Percentiles rank a stretch among this genome's conserved stretches.
Evolutionary conservation across 2,113 vertebrate genomes (phyloP).

Genomic region (Hypomesus transpacificus): DNA sequence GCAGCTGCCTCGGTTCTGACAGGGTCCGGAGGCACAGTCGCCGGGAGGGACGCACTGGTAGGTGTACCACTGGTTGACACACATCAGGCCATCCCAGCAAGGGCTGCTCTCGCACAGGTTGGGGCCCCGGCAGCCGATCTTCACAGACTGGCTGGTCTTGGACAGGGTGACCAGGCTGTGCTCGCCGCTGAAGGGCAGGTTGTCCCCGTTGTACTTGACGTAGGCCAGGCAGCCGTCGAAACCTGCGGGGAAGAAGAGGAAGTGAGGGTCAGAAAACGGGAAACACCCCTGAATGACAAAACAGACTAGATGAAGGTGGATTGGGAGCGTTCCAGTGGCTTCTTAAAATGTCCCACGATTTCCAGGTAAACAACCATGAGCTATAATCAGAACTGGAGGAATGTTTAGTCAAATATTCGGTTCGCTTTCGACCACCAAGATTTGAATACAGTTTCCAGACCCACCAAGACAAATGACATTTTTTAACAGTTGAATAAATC

Average conservation of each 20-base stretch:
- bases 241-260: slow-evolving; percentile 65
- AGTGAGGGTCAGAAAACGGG: slow-evolving; percentile 34
- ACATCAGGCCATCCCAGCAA: slow-evolving; percentile 89
- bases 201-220: slow-evolving; percentile 84
- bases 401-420: slow-evolving; percentile 56
- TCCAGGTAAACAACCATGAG: slow-evolving; percentile 45
- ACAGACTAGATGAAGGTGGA: slow-evolving; percentile 8
- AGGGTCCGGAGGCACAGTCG: slow-evolving; percentile 85
- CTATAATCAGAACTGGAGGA: slow-evolving; percentile 50
- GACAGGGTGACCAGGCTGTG: slow-evolving; percentile 80
- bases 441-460: slow-evolving; percentile 27
- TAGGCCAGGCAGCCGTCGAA: slow-evolving; percentile 90
- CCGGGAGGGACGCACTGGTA: slow-evolving; percentile 90
- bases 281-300: slow-evolving; percentile 35
- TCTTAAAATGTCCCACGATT: slow-evolving; percentile 36
- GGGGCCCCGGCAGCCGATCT: slow-evolving; percentile 89
- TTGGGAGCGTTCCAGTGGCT: slow-evolving; percentile 6
- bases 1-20: slow-evolving; percentile 89
- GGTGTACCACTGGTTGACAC: slow-evolving; percentile 90
- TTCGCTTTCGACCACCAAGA: slow-evolving; percentile 37
- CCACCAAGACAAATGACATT: slow-evolving; percentile 31
- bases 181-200: slow-evolving; percentile 84
- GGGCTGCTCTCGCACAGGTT: slow-evolving; percentile 89
- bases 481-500: slow-evolving; percentile 33
- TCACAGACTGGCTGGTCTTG: slow-evolving; percentile 81